Percentiles rank a stretch among this genome's conserved stretches.
Evolutionary conservation across 2,797 vertebrate species (phyloP).

Genomic region (Triplophysa bombifrons): DNA sequence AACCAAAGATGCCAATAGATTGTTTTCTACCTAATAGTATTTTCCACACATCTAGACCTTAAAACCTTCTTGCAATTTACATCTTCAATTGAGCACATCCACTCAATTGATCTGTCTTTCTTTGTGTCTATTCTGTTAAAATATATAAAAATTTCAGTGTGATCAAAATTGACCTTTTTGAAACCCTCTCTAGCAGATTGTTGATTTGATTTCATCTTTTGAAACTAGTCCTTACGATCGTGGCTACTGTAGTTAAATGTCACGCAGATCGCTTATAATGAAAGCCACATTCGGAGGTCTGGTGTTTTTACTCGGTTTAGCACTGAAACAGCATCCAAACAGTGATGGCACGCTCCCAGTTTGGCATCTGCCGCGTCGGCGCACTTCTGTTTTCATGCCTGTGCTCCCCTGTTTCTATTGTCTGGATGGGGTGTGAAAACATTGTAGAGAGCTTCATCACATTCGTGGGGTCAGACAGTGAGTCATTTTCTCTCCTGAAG

Average conservation of each 20-base stretch:
- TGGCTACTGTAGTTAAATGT: constrained; percentile 11
- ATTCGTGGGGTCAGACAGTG: neutral
- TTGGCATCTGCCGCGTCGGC: constrained; percentile 4
- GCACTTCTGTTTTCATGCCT: constrained; percentile 29
- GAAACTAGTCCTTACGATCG: neutral
- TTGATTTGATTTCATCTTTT: constrained; percentile 3
- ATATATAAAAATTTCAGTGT: too few relatives aligned
- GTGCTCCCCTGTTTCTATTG: constrained; percentile 10
- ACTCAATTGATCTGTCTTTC: too few relatives aligned
- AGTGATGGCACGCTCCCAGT: neutral
- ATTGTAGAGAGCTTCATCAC: constrained; percentile 36
- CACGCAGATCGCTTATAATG: neutral
- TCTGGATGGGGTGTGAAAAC: constrained; percentile 58
- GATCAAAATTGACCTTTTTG: neutral
- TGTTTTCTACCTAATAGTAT: too few relatives aligned
- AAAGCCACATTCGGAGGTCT: constrained; percentile 3
- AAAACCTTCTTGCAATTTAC: too few relatives aligned
- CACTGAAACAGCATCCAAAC: neutral
- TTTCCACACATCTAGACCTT: too few relatives aligned
- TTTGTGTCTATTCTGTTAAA: too few relatives aligned
- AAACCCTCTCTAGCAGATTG: neutral
- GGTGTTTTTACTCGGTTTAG: neutral
- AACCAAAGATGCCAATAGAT: too few relatives aligned
- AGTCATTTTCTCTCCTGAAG: constrained; percentile 13
- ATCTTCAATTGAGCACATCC: too few relatives aligned